phyloP scores from a whole-genome alignment of 2,113 vertebrate species.

The Myrmophylax atrothorax region DNA sequence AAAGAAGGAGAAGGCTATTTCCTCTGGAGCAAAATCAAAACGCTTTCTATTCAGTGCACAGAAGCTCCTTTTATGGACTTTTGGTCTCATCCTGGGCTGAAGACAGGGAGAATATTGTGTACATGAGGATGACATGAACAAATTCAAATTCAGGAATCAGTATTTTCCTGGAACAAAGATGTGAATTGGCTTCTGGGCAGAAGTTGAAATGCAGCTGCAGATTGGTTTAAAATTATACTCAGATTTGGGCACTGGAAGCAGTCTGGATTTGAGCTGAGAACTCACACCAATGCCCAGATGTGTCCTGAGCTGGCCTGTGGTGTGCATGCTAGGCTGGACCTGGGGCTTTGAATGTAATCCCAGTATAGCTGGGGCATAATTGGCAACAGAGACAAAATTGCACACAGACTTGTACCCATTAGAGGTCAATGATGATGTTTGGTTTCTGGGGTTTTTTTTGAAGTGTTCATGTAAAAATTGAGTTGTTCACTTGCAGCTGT shows the following conservation, averaged over 20 bases:
- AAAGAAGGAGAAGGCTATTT: slow-evolving; percentile 34
- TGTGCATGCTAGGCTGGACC: background rate
- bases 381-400: background rate
- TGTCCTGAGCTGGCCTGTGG: background rate
- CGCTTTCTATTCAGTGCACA: background rate
- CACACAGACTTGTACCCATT: background rate
- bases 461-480: background rate
- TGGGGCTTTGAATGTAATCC: background rate
- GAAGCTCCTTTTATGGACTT: slow-evolving; percentile 44
- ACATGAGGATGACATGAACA: background rate
- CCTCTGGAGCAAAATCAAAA: slow-evolving; percentile 44
- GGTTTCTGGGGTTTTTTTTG: background rate
- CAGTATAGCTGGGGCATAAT: background rate
- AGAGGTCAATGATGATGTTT: background rate
- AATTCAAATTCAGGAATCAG: background rate
- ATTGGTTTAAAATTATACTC: background rate
- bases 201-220: background rate
- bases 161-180: background rate
- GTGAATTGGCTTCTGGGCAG: background rate
- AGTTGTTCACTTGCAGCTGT: background rate
- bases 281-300: background rate
- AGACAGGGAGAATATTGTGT: slow-evolving; percentile 52
- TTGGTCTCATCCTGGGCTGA: background rate
- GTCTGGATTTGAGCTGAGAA: background rate
- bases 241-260: background rate